Base-by-base conservation (phyloP, 2,888 invertebrate species). In the Alsophila aescularia region DNA sequence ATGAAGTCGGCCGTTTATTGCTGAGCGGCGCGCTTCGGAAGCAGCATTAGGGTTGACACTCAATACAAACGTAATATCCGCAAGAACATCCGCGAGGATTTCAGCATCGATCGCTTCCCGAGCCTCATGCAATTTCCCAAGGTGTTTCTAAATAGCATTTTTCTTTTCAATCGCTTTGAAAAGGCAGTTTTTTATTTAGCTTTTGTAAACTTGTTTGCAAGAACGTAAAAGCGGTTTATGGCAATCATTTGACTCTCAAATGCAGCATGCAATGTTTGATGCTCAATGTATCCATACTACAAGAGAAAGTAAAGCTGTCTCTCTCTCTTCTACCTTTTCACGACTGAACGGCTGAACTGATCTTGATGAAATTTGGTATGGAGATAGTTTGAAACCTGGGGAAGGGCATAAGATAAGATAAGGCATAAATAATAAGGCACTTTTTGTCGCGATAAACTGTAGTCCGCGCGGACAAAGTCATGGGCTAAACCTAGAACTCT, bases 1-100 rank as follows among this genome's bases (percentile, higher is more conserved):
- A 4, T 32, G 13, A 27, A 27, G 27, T 2, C 4, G 0, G 13
- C 13, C 5, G 13, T 36, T 35, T 15, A 35, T 15, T 35, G 2
- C 27, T 5, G 14, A 13, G 14, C 35, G 15, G 8, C 35, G 10
- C n/a, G 37, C 16, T 16, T 34, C 52, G 57, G 60, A 60, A 50
- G 60, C 27, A 12, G 55, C 37, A 49, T 61, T 60, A 64, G 52
- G 52, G 58, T 58, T 58, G 52, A 41, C 49, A 41, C 39, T 55
- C 57, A 45, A 57, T 48, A 50, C 53, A 47, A 49, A 59, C 51
- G 43, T 41, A 53, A 61, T 61, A 54, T 63, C 65, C 65, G 58
- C 13, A 24, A 45, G 18, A 32, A 21, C 32, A 35, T 36, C 35
- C 34, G 14, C 31, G 24, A 29, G 32, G 31, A 34, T 34, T 37